Base-by-base conservation (phyloP, 1,140 invertebrate genomes). In the Cherax destructor region DNA sequence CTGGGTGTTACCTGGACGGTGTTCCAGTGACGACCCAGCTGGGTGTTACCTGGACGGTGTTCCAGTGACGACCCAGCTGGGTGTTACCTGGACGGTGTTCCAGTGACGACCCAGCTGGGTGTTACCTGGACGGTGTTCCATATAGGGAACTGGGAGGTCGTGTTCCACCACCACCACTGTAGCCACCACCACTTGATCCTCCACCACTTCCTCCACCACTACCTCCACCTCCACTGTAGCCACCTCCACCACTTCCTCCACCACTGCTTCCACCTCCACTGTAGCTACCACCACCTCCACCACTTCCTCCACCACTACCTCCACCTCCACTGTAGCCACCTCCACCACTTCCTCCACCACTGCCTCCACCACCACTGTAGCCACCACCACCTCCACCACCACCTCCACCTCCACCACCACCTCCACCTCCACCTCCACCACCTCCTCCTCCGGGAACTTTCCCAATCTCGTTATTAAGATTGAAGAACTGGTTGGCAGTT, bases 401-500 rank as follows among this genome's bases (percentile, higher is more conserved):
- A 21, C 24, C n/a, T 3, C 69, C 24, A 30, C 69, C 24, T 10
- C 69, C 69, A 4, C 69, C 69, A 74, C 56, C 30, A n/a, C 79
- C 79, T 3, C 79, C 79, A 1, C n/a, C 30, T 1, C 30, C 30
- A 41, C 30, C 30, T 41, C 30, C 30, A 1, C 30, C 30, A 41
- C 30, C 30, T 30, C 56, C 56, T 10, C 79, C 50, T 3, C 50
- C 50, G 4, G 24, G 5, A 7, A 56, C 79, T 21, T 59, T 52
- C 21, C 79, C 79, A 50, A 81, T 59, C n/a, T 56, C 50, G 13
- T 52, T 59, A 91, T 95, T 95, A 7, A 95, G 91, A 2, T 93
- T 94, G 93, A 95, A 95, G 78, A 95, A 94, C 59, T 94, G 94
- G 76, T 93, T 92, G 85, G 91, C 91, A 41, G 49, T 77, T 52